Percentiles rank a stretch among this genome's conserved stretches.
These are phyloP conservation scores for Synergus laeviventris DNA, from an alignment of 2,888 invertebrate genomes.

Conservation along the genomic window DNA sequence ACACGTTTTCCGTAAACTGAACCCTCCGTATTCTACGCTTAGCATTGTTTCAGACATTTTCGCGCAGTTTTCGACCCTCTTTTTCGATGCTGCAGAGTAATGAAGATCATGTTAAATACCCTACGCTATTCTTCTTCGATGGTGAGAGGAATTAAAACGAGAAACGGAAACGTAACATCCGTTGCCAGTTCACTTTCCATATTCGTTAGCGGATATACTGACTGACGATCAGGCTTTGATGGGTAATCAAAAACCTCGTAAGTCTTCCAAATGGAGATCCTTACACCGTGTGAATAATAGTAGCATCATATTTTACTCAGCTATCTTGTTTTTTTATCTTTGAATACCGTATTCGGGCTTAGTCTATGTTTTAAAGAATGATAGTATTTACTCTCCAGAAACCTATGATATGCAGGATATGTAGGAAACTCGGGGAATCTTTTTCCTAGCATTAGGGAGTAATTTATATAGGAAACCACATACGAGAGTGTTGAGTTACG, in stretches of 20 bases:
- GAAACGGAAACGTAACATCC: conserved; percentile 33
- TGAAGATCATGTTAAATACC: conserved; percentile 14
- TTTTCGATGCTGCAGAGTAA: background rate
- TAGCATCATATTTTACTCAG: background rate
- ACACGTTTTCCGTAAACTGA: no score
- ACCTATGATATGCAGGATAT: background rate
- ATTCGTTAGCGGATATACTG: conserved; percentile 35
- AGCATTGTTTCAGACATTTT: no score
- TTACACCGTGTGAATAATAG: conserved; percentile 3
- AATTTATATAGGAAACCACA: background rate
- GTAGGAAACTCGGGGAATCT: background rate
- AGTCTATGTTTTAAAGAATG: background rate
- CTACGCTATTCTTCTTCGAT: background rate
- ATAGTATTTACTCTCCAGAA: background rate
- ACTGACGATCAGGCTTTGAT: conserved; percentile 35
- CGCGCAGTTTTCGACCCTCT: no score
- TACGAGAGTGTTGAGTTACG: background rate
- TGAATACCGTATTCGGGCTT: background rate
- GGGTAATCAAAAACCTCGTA: conserved; percentile 34
- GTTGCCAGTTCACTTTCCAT: conserved; percentile 12
- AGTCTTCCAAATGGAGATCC: conserved; percentile 31
- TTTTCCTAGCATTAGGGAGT: background rate
- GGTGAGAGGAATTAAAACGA: conserved; percentile 30
- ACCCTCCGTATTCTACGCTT: no score
- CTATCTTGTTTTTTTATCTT: background rate